Evolutionary conservation across 2,888 invertebrate genomes (phyloP), one percentile per base, ranked within the genome.

Genomic region (Mesorhabditis belari): DNA sequence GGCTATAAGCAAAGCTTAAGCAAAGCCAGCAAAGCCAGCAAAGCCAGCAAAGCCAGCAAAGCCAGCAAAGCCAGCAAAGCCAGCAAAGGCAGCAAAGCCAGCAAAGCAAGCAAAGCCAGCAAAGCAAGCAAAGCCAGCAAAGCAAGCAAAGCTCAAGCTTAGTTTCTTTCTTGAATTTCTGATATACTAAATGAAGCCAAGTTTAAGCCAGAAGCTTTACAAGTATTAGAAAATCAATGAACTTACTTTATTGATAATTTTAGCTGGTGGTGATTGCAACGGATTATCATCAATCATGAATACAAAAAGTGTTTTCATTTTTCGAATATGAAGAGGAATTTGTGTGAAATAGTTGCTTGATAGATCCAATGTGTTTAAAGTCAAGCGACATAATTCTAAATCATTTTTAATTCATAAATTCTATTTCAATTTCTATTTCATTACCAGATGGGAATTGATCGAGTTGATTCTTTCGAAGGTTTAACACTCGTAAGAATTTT

Each of bases 301-400:
- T 17, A 60, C 49, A 26, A 58, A 57, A 28, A 67, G 57, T 49
- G 62, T 60, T 5, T 50, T 69, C 69, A 69, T 67, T 62, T 67
- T 69, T 17, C 61, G 52, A 53, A 71, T 62, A 49, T 71, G 67
- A 3, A 60, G 58, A 12, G 71, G 69, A 53, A 71, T 61, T 51
- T 60, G 63, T 5, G 66, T 60, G 53, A 71, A 27, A n/a, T 64
- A 63, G 56, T 71, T 71, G 12, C 63, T 60, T 9, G 69, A 59
- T 23, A 71, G 61, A 58, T 71, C 69, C 61, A 71, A 50, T 4
- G 64, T 67, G 12, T 66, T 63, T 44, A 71, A 52, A 17, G 67
- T 57, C 28, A 71, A 35, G 4, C 65, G 57, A 35, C 69, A 69
- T 17, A 69, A 19, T 53, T 69, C 71, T 6, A 35, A 19, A 62